Conservation (phyloP, 2,797 vertebrate species). For the Choloepus didactylus region DNA sequence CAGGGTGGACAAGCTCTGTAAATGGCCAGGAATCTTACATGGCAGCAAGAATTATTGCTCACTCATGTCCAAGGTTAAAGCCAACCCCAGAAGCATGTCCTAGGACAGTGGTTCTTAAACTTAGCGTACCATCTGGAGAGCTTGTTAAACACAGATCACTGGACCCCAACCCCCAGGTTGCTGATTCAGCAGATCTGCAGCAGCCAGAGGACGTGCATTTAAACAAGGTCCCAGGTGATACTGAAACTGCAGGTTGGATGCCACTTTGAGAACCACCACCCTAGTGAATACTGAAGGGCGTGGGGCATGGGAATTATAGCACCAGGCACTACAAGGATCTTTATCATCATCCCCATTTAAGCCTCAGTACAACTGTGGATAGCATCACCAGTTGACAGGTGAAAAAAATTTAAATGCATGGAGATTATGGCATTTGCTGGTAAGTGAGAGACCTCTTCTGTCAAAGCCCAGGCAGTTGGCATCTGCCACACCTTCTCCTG, state of each 20-base stretch:
- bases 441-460: neutral
- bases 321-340: neutral
- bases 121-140: fast-evolving
- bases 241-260: neutral
- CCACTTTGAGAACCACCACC: neutral
- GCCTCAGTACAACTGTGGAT: neutral
- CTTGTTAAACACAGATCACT: neutral
- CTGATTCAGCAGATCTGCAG: fast-evolving
- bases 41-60: neutral
- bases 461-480: neutral
- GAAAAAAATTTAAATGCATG: neutral
- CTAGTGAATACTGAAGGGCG: neutral
- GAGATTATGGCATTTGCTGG: neutral
- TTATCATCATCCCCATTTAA: neutral
- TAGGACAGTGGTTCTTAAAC: neutral
- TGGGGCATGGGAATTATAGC: neutral
- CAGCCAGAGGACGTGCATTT: neutral
- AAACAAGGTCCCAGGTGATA: neutral
- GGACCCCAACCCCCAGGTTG: fast-evolving
- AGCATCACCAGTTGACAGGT: neutral
- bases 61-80: neutral
- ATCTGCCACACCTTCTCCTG: fast-evolving
- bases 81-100: neutral
- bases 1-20: neutral
- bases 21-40: neutral